These are phyloP conservation scores for Chlorops oryzae DNA, from an alignment of 1,140 invertebrate genomes.

Conservation along the genomic window DNA sequence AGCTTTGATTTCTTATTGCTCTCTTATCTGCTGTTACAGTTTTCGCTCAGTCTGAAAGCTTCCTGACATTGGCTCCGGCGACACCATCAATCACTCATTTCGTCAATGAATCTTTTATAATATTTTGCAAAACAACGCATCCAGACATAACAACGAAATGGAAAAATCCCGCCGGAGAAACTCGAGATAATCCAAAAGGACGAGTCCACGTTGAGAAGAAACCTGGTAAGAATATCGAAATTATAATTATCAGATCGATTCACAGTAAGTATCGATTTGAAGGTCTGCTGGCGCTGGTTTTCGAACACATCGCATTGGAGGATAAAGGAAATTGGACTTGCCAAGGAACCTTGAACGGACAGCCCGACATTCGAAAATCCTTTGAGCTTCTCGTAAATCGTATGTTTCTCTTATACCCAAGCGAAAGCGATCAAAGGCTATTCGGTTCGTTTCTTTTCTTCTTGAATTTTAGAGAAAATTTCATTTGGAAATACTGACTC, in stretches of 20 bases:
- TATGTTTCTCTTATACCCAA: constrained; percentile 25
- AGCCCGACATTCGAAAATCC: constrained; percentile 27
- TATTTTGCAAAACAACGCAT: constrained; percentile 45
- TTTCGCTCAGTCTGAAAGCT: too few species aligned
- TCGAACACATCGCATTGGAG: constrained; percentile 41
- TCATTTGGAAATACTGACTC: constrained; percentile 50
- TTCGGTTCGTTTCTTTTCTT: constrained; percentile 13
- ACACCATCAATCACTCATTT: constrained; percentile 45
- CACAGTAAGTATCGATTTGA: too few species aligned
- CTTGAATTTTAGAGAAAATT: constrained; percentile 43
- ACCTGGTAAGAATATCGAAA: constrained; percentile 40
- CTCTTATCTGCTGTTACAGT: too few species aligned
- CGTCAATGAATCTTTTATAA: constrained; percentile 46
- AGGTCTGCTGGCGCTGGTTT: constrained; percentile 43
- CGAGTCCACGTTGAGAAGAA: constrained; percentile 45
- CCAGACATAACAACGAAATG: constrained; percentile 42
- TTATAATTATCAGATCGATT: too few species aligned
- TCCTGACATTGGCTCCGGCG: constrained; percentile 33
- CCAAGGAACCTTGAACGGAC: constrained; percentile 16
- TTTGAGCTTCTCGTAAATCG: constrained; percentile 48
- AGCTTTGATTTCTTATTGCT: too few species aligned
- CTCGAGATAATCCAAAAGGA: constrained; percentile 41
- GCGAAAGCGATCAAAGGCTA: not conserved
- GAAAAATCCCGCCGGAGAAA: constrained; percentile 37
- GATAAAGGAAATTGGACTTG: constrained; percentile 49